A percentile compares a stretch with the other conserved stretches of the same genome.
Evolutionary conservation across 2,888 invertebrate genomes (phyloP).

Genomic region (Eudemis profundana): DNA sequence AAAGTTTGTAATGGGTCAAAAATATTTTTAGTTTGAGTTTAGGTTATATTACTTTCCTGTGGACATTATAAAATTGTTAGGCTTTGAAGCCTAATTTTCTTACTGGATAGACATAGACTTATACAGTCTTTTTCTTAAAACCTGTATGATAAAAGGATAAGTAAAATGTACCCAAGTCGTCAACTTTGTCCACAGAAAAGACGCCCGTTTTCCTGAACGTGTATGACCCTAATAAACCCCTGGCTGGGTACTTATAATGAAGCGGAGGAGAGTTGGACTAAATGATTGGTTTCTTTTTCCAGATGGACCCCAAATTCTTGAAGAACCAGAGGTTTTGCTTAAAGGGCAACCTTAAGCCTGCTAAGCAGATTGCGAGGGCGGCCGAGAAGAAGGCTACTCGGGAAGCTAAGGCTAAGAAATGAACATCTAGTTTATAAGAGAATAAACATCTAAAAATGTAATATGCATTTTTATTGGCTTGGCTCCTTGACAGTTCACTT

Average conservation of each 20-base stretch:
- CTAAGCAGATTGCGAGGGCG: conserved; percentile 89
- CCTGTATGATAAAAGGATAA: too few relatives aligned
- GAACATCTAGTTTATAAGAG: conserved; percentile 75
- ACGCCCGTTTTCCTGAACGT: too few relatives aligned
- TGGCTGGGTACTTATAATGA: background rate
- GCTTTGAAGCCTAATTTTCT: too few relatives aligned
- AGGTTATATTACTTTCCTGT: too few relatives aligned
- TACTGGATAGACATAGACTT: too few relatives aligned
- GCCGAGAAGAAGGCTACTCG: conserved; percentile 88
- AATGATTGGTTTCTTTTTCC: conserved; percentile 52
- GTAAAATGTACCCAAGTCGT: too few relatives aligned
- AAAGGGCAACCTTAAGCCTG: conserved; percentile 95
- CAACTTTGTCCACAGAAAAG: too few relatives aligned
- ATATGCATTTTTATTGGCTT: conserved; percentile 12
- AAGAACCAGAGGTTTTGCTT: conserved; percentile 97
- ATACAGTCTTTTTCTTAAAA: too few relatives aligned
- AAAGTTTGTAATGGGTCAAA: too few relatives aligned
- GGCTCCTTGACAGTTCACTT: background rate
- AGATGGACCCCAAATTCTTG: conserved; percentile 99
- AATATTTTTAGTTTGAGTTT: too few relatives aligned
- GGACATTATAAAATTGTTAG: too few relatives aligned
- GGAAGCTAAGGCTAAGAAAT: conserved; percentile 87
- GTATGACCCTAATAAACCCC: too few relatives aligned
- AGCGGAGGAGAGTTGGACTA: background rate
- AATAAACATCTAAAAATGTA: conserved; percentile 66